Percentiles rank a stretch among this genome's conserved stretches.
Conservation (phyloP, 92 coral and sea anemone genomes). For the Heliopora coerulea region DNA sequence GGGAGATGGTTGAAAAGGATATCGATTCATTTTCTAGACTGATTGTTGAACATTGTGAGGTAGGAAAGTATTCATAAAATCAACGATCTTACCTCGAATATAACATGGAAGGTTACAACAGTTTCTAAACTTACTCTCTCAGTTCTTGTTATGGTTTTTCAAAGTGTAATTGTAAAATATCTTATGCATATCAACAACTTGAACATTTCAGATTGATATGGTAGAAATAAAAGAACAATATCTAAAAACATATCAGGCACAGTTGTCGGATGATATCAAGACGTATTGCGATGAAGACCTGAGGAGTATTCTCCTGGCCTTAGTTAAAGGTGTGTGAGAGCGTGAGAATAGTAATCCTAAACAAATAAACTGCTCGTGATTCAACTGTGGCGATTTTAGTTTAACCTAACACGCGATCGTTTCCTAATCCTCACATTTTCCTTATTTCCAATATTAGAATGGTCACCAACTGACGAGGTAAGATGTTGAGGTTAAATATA, state of each 20-base stretch:
- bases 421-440: no score
- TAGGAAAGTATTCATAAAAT: background rate
- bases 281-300: conserved; percentile 53
- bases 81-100: no score
- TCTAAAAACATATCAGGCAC: conserved; percentile 9
- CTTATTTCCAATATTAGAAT: background rate
- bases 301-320: conserved; percentile 41
- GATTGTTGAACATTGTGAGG: conserved; percentile 34
- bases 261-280: conserved; percentile 49
- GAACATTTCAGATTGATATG: conserved; percentile 36
- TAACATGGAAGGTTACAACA: no score
- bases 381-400: no score
- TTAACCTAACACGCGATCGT: no score
- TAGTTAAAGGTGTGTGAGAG: conserved; percentile 49
- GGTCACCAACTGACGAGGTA: conserved; percentile 1
- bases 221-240: conserved; percentile 48
- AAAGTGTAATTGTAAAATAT: background rate
- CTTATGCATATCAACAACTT: background rate
- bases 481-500: background rate
- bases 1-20: conserved; percentile 1
- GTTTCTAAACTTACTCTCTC: no score
- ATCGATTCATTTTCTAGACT: background rate
- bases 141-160: background rate
- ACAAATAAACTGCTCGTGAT: no score
- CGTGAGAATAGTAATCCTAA: no score